Evolutionary conservation across 1,140 invertebrate genomes (phyloP).

Genomic region (Drosophila tsacasi): DNA sequence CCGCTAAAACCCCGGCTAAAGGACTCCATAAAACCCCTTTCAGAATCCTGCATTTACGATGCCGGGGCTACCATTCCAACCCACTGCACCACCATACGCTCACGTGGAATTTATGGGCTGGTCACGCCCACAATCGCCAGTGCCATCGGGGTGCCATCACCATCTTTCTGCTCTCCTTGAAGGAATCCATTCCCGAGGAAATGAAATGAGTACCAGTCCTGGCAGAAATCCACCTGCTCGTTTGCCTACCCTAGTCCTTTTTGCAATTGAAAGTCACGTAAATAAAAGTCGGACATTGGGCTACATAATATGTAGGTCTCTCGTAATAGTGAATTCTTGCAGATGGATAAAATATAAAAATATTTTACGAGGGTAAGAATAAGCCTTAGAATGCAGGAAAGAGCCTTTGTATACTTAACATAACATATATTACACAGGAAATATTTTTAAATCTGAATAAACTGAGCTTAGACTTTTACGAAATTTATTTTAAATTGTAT

Average conservation of each 20-base stretch:
- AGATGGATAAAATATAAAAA: conserved; percentile 2
- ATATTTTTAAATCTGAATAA: neutral
- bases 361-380: neutral
- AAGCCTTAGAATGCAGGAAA: neutral
- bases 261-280: conserved; percentile 52
- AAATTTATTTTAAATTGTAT: neutral
- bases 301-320: conserved; percentile 30
- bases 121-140: conserved; percentile 52
- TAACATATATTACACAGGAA: neutral
- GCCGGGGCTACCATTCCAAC: conserved; percentile 7
- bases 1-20: conserved; percentile 38
- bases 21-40: conserved; percentile 64
- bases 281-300: conserved; percentile 36
- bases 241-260: neutral
- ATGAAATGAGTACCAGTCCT: conserved; percentile 62
- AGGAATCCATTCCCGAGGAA: conserved; percentile 35
- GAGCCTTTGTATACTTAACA: neutral
- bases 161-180: conserved; percentile 12
- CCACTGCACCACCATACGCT: conserved; percentile 36
- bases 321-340: neutral
- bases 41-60: conserved; percentile 53
- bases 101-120: conserved; percentile 70
- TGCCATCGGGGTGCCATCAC: conserved; percentile 32
- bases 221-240: conserved; percentile 11
- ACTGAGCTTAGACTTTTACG: neutral